These are phyloP conservation scores for Thumatha senex DNA, from an alignment of 2,888 invertebrate genomes.

Conservation along the genomic window DNA sequence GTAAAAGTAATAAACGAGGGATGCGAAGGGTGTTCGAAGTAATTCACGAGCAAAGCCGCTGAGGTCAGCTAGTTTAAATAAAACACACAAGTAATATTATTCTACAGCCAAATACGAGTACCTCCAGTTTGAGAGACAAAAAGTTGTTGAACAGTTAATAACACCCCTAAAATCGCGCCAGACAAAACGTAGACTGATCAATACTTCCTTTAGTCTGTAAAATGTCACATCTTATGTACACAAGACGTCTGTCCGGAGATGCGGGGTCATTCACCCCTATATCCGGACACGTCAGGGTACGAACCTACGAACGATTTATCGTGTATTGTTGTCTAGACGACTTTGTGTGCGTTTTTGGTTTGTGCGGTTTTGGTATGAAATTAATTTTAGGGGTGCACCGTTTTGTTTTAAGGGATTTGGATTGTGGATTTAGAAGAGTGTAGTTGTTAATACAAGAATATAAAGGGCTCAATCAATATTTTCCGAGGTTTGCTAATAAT, in stretches of 20 bases:
- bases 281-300: conserved; percentile 28
- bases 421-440: too few species aligned
- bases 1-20: too few species aligned
- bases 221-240: conserved; percentile 39
- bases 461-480: too few species aligned
- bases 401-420: too few species aligned
- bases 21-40: too few species aligned
- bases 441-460: too few species aligned
- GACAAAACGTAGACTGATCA: conserved; percentile 34
- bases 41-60: too few species aligned
- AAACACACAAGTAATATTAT: too few species aligned
- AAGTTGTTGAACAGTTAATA: conserved; percentile 2
- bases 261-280: conserved; percentile 10
- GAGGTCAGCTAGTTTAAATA: too few species aligned
- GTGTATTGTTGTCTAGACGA: conserved; percentile 16
- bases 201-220: conserved; percentile 32
- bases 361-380: background rate
- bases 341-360: conserved; percentile 6
- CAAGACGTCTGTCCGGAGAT: conserved; percentile 21
- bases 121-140: too few species aligned
- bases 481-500: too few species aligned
- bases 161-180: conserved; percentile 8
- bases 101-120: too few species aligned
- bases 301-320: conserved; percentile 7
- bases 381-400: background rate